phyloP scores from a whole-genome alignment of 1,140 invertebrate species.

The Cherax destructor region DNA sequence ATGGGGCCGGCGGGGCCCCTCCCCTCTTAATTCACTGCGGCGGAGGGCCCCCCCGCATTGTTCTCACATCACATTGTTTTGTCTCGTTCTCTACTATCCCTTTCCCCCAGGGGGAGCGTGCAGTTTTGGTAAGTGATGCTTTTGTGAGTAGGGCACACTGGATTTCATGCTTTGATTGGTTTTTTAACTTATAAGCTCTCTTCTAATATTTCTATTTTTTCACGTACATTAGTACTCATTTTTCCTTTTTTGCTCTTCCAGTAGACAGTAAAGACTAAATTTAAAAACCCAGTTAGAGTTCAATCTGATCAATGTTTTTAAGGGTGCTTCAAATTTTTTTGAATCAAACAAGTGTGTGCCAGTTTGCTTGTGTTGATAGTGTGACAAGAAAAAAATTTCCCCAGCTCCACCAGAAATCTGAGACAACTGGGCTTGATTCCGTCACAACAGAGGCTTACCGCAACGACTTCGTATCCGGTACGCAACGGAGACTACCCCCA shows the following conservation, averaged over 20 bases:
- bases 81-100: conserved; percentile 49
- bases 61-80: conserved; percentile 45
- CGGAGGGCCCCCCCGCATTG: conserved; percentile 55
- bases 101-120: conserved; percentile 43
- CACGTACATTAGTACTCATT: not conserved
- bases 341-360: not conserved
- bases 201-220: not conserved
- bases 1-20: conserved; percentile 52
- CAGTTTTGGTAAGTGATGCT: conserved; percentile 43
- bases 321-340: not conserved
- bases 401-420: conserved; percentile 60
- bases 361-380: conserved; percentile 1
- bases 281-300: not conserved
- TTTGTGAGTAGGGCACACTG: not conserved
- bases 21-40: conserved; percentile 39
- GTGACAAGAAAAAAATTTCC: conserved; percentile 48
- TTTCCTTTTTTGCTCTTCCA: not conserved
- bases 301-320: not conserved
- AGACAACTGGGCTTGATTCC: conserved; percentile 50
- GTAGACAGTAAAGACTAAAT: not conserved
- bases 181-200: not conserved
- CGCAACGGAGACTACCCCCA: conserved; percentile 84
- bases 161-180: not conserved
- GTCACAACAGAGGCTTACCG: conserved; percentile 62
- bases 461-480: conserved; percentile 59